phyloP scores from a whole-genome alignment of 2,113 vertebrate genomes.

The Megalops atlanticus region DNA sequence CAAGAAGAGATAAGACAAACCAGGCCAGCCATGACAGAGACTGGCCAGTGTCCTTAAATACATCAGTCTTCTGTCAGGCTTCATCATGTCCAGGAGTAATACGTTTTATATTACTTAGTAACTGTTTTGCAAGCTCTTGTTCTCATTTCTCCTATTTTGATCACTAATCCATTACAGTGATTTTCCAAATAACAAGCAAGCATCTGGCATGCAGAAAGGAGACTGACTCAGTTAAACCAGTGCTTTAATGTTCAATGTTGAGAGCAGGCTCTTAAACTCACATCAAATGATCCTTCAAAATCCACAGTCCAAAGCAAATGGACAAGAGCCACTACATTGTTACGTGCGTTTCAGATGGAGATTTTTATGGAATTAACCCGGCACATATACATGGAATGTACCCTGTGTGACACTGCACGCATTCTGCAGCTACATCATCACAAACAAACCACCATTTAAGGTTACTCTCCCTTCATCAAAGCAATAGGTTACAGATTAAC shows the following conservation, averaged over 20 bases:
- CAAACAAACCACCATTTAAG: too few relatives aligned
- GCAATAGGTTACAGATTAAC: too few relatives aligned
- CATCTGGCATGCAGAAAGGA: background rate
- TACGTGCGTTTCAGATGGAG: too few relatives aligned
- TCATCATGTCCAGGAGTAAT: slow-evolving; percentile 1
- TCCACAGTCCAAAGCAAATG: background rate
- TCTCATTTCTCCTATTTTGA: background rate
- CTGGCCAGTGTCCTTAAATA: background rate
- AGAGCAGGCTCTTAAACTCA: background rate
- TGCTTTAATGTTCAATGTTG: too few relatives aligned
- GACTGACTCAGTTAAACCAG: too few relatives aligned
- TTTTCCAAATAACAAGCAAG: background rate
- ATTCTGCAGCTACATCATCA: too few relatives aligned
- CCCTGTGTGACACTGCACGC: too few relatives aligned
- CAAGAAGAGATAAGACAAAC: background rate
- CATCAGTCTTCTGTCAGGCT: background rate
- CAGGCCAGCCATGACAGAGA: background rate
- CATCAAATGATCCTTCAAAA: background rate
- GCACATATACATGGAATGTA: too few relatives aligned
- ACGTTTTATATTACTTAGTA: background rate
- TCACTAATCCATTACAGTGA: background rate
- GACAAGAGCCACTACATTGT: too few relatives aligned
- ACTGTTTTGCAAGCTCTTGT: background rate
- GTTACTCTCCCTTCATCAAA: too few relatives aligned
- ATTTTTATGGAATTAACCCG: too few relatives aligned